A percentile compares a stretch with the other conserved stretches of the same genome.
Evolutionary conservation across 2,797 vertebrate species (phyloP).

Genomic region (Mycteria americana): DNA sequence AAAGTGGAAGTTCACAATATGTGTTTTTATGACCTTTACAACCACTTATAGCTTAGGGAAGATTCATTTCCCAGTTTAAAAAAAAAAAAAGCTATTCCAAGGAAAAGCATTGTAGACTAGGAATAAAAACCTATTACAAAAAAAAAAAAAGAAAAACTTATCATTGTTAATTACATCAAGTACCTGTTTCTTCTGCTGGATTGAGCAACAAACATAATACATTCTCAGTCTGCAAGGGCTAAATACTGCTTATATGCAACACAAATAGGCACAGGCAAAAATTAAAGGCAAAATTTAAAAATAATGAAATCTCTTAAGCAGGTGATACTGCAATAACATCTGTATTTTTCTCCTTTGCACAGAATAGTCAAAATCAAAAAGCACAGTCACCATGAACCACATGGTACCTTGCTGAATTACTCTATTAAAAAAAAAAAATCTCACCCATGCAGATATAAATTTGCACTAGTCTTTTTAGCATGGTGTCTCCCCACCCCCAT

Average conservation of each 20-base stretch:
- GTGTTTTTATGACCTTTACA: neutral
- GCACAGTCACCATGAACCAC: neutral
- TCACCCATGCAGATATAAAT: neutral
- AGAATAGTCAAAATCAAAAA: neutral
- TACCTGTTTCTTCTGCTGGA: neutral
- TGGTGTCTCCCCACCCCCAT: neutral
- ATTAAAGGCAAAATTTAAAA: neutral
- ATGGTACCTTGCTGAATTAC: neutral
- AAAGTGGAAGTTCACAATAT: neutral
- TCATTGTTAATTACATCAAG: neutral
- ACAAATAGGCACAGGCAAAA: neutral
- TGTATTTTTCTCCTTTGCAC: neutral
- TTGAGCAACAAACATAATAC: neutral
- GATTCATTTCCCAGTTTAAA: neutral
- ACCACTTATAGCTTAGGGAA: neutral
- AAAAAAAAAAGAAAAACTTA: neutral
- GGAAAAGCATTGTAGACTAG: neutral
- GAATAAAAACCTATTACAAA: neutral
- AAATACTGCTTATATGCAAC: neutral
- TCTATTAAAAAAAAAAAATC: neutral
- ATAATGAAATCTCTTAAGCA: neutral
- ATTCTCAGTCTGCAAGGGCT: neutral
- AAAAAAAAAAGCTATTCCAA: neutral
- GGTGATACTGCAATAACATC: neutral
- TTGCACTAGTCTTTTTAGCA: neutral